Conservation (phyloP, 2,113 vertebrate genomes). For the Passer montanus region DNA sequence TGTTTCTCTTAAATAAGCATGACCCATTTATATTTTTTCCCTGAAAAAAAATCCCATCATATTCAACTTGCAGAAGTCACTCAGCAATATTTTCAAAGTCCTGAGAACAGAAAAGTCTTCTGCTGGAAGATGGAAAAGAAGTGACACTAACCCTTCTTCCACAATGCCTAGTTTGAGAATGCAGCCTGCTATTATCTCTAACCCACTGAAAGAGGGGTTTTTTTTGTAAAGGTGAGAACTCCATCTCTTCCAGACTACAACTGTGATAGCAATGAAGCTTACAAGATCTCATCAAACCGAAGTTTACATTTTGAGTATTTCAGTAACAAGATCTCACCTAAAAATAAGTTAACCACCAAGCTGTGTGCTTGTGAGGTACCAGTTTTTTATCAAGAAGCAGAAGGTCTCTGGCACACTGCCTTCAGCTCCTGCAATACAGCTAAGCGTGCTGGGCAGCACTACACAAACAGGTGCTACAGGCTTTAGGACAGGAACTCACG, state of each 20-base stretch:
- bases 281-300: rapidly evolving
- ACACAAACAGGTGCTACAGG: background rate
- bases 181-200: background rate
- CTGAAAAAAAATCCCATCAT: background rate
- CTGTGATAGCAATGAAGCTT: background rate
- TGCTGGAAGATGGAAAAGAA: background rate
- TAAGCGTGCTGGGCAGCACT: rapidly evolving
- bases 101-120: background rate
- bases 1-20: background rate
- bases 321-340: background rate
- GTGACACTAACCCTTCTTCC: background rate
- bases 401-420: background rate
- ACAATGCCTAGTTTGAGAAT: background rate
- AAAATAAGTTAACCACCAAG: background rate
- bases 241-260: background rate
- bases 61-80: background rate
- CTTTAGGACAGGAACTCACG: background rate
- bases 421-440: background rate
- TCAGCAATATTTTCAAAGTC: background rate
- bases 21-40: rapidly evolving
- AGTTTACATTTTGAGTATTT: background rate
- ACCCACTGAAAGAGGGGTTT: no score
- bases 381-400: background rate
- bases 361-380: background rate
- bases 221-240: background rate